phyloP scores from a whole-genome alignment of 2,888 invertebrate species.

The Heteropelma amictum region DNA sequence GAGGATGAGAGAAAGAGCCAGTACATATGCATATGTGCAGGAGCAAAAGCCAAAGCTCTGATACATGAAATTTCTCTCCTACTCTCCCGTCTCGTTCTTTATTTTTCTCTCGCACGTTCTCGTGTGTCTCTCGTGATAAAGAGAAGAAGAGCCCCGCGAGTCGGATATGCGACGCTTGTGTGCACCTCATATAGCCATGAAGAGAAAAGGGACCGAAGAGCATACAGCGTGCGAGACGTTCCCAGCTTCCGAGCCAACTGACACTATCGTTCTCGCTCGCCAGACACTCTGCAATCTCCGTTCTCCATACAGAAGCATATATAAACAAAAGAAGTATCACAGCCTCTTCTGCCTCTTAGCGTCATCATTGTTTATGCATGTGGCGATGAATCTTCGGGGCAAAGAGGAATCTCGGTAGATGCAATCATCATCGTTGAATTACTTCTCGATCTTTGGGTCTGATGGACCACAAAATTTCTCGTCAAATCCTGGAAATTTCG shows the following conservation, averaged over 20 bases:
- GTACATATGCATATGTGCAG: background rate
- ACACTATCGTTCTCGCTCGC: constrained; percentile 17
- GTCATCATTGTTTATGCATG: background rate
- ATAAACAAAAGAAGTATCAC: background rate
- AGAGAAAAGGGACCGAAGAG: background rate
- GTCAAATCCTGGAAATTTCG: too few species aligned
- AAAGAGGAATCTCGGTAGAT: background rate
- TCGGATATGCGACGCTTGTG: constrained; percentile 26
- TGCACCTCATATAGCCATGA: constrained; percentile 6
- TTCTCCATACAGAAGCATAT: background rate
- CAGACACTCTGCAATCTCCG: background rate
- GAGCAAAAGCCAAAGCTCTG: constrained; percentile 34
- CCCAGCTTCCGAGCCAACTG: constrained; percentile 43
- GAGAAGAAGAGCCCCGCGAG: constrained; percentile 15
- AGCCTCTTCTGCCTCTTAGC: background rate
- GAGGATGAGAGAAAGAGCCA: background rate
- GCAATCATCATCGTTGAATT: too few species aligned
- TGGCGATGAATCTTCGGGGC: background rate
- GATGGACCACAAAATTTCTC: too few species aligned
- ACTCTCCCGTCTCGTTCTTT: background rate
- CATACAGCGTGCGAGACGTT: constrained; percentile 18
- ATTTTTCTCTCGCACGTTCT: background rate
- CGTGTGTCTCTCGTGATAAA: constrained; percentile 6
- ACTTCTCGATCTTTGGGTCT: too few species aligned
- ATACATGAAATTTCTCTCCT: constrained; percentile 3